Percentiles rank a stretch among this genome's conserved stretches.
Evolutionary conservation across 2,888 invertebrate species (phyloP).

Genomic region (Timema podura): DNA sequence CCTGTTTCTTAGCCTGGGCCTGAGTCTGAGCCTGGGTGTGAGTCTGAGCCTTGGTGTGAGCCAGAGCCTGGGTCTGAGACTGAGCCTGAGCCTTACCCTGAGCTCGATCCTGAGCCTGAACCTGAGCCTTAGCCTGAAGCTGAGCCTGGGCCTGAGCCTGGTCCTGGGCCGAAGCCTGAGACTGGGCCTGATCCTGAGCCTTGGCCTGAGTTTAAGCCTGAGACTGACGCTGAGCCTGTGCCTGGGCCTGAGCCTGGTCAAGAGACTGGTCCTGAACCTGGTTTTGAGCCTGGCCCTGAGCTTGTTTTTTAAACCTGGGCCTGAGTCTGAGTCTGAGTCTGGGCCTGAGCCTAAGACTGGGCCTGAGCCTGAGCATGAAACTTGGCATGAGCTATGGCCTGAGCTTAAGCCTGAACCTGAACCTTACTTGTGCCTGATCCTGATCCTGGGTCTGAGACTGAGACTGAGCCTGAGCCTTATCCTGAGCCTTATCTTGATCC

Average conservation of each 20-base stretch:
- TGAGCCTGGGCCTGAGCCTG: conserved; percentile 1
- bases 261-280: too few species aligned
- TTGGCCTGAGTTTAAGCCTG: conserved; percentile 16
- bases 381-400: too few species aligned
- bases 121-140: too few species aligned
- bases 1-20: too few species aligned
- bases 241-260: too few species aligned
- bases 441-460: too few species aligned
- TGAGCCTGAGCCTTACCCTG: too few species aligned
- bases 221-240: neutral
- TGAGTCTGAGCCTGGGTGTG: neutral
- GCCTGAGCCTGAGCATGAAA: conserved; percentile 32
- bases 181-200: conserved; percentile 12
- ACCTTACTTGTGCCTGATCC: neutral
- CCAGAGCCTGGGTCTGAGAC: too few species aligned
- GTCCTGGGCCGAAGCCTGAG: neutral
- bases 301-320: neutral
- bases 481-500: too few species aligned
- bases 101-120: too few species aligned
- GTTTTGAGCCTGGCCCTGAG: conserved; percentile 1
- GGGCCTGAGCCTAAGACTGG: conserved; percentile 34
- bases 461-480: too few species aligned
- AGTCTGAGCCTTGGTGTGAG: too few species aligned
- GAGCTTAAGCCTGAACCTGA: neutral
- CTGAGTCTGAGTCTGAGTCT: conserved; percentile 29